phyloP scores from a whole-genome alignment of 2,888 invertebrate genomes.

The Heliconius cydno region DNA sequence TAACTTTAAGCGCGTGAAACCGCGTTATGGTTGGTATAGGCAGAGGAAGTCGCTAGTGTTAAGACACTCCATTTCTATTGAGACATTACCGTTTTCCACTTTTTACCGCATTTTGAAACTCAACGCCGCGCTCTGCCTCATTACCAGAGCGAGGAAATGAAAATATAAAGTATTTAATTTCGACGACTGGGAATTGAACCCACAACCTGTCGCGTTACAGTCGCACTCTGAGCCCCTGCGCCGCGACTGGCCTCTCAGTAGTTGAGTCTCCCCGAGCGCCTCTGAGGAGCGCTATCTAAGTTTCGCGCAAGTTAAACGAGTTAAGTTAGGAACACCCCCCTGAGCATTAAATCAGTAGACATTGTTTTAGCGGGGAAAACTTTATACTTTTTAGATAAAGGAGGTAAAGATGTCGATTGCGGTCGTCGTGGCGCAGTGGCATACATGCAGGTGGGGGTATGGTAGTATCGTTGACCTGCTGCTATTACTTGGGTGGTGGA shows the following conservation, averaged over 20 bases:
- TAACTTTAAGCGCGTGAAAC: too few species aligned
- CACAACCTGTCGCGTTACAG: too few species aligned
- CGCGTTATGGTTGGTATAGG: background rate
- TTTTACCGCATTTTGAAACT: background rate
- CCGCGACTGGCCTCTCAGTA: background rate
- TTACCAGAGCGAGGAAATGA: too few species aligned
- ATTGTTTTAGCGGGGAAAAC: conserved; percentile 33
- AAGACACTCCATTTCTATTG: background rate
- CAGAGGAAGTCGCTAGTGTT: background rate
- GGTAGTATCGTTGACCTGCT: background rate
- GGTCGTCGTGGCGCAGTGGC: background rate
- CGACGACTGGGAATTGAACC: too few species aligned
- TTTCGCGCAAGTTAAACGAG: conserved; percentile 53
- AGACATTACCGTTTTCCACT: background rate
- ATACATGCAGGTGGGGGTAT: background rate
- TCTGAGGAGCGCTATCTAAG: conserved; percentile 48
- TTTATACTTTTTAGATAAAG: background rate
- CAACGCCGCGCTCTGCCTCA: background rate
- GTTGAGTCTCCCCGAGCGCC: background rate
- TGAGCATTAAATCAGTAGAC: conserved; percentile 42
- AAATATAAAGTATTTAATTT: too few species aligned
- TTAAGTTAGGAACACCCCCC: conserved; percentile 50
- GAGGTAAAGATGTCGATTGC: background rate
- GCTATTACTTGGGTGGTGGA: background rate
- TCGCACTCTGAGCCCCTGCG: too few species aligned